Base-by-base conservation (phyloP, 2,113 vertebrate species). In the Illadopsis cleaveri region DNA sequence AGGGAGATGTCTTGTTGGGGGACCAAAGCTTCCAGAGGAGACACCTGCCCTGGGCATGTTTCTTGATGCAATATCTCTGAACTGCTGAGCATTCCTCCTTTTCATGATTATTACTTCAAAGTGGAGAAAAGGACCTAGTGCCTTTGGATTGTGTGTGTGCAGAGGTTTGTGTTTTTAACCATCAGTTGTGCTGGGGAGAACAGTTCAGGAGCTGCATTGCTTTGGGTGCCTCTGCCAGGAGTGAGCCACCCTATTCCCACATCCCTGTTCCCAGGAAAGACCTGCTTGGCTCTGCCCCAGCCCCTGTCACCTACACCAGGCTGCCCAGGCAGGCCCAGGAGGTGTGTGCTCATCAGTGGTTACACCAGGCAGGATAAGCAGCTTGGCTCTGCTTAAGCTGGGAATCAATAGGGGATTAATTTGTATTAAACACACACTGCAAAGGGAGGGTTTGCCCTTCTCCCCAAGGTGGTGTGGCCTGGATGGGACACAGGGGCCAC, bases 371-470 rank as follows among this genome's bases (percentile, higher is more conserved):
- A 53, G 62, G 64, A 60, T 87, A 86, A 94, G 84, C 78, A 85
- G 82, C 94, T 95, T 60, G 47, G 71, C 71, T 83, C 54, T 48
- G 27, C 68, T 86, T 94, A 90, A 97, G 82, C 71, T 47, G 50
- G 86, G 42, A 93, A 92, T 92, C 60, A 9, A 75, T 86, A 81
- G 81, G 37, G 72, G 80, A 93, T 93, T 96, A 53, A 77, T 92
- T 93, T 76, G 62, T 66, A 86, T 93, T 89, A 81, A 93, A 66
- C 30, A 50, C 0, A 0, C 0, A 0, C 54, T 83, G 66, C 66
- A 54, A 33, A 64, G 82, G 61, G 75, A 82, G 79, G 53, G 19
- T 54, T 78, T 0, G 0, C 50, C 40, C 58, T 82, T 82, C 64
- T 91, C 53, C 68, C 2, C 2, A 48, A 78, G 75, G 70, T 82